Base-by-base conservation (phyloP, 2,113 vertebrate genomes). In the Barbus barbus region DNA sequence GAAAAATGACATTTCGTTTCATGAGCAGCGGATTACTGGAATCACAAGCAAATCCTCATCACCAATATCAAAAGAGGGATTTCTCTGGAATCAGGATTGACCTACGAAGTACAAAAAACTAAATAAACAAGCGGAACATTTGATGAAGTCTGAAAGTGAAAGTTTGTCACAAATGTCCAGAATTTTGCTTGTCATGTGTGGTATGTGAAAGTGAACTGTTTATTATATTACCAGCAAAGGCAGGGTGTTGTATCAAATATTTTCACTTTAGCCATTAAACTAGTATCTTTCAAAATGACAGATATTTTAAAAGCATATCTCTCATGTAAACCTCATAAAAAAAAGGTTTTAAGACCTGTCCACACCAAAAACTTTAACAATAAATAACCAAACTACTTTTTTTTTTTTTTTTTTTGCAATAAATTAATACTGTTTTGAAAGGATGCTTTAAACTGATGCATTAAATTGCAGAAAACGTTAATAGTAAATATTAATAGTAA, bases 1-100 rank as follows among this genome's bases (percentile, higher is more conserved):
- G 81, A 84, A 46, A 84, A 83, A 73, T 87, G 31, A 81, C 74
- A 84, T 67, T 48, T 72, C 44, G 48, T 84, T 83, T 78, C 44
- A 48, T 48, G 14, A 77, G 65, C 41, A 71, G 46, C n/a, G 58
- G 78, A 86, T 88, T 78, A 84, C 18, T 36, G 26, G 36, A 88
- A 79, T 78, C 36, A 61, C 76, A 79, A 61, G 14, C 56, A 44
- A 78, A 78, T 44, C 77, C 56, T 41, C 33, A 44, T 63, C n/a
- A n/a, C n/a, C 36, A 41, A 36, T 18, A 79, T 63, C 56, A 63
- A 79, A 78, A 78, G 77, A 61, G n/a, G 74, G 74, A 77, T 56
- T 77, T 56, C 51, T 36, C 51, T 78, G 22, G 56, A 78, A 44
- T 44, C 56, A 20, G 36, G 77, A 44, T 79, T 79, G 56, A 79